Percentiles rank a stretch among this genome's conserved stretches.
Evolutionary conservation across 2,113 vertebrate species (phyloP).

Genomic region (Crypturellus undulatus): DNA sequence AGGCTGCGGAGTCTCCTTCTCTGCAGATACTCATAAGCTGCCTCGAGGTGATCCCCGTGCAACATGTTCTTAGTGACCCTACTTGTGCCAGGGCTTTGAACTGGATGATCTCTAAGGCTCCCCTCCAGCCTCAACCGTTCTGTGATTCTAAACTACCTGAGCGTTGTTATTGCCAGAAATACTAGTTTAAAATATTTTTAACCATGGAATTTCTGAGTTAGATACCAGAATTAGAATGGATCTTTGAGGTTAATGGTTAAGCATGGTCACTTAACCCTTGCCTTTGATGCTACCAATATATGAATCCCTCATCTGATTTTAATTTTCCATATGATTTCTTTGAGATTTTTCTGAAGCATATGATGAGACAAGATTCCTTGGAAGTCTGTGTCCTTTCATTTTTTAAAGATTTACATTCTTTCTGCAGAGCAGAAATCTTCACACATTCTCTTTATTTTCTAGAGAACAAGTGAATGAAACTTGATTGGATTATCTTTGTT

Average conservation of each 20-base stretch:
- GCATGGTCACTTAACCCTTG: neutral
- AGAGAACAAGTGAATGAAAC: neutral
- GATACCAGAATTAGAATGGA: neutral
- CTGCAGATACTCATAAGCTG: too few relatives aligned
- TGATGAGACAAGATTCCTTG: neutral
- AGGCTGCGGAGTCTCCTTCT: too few relatives aligned
- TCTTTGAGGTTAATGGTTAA: neutral
- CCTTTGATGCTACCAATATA: neutral
- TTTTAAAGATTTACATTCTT: neutral
- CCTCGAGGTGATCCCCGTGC: too few relatives aligned
- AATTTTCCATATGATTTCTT: neutral
- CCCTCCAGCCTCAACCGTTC: too few relatives aligned
- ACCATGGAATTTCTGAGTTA: neutral
- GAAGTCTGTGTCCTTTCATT: neutral
- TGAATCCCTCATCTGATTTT: neutral
- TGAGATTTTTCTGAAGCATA: neutral
- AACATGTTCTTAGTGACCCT: too few relatives aligned
- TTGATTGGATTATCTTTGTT: neutral
- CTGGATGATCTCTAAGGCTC: too few relatives aligned
- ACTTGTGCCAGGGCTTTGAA: too few relatives aligned
- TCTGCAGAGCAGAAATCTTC: neutral
- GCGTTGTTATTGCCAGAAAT: neutral
- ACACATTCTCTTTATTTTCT: neutral
- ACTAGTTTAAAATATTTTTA: neutral
- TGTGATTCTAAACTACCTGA: neutral